phyloP scores from a whole-genome alignment of 2,888 invertebrate species.

The Oscheius sp. region DNA sequence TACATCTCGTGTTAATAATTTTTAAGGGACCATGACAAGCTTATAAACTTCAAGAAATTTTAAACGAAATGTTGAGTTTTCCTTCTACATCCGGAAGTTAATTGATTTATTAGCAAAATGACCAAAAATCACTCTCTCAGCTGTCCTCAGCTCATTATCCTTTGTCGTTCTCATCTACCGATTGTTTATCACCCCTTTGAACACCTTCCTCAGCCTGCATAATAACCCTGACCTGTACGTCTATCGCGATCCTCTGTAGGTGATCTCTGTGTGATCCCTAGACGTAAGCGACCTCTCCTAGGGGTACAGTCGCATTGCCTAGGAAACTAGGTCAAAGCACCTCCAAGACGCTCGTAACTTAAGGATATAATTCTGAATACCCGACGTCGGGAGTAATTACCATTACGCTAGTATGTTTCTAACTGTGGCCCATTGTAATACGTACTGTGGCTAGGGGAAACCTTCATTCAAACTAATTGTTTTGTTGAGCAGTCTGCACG shows the following conservation, averaged over 20 bases:
- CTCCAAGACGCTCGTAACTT: no score
- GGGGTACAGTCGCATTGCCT: neutral
- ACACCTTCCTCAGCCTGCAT: neutral
- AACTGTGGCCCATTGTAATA: neutral
- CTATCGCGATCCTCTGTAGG: neutral
- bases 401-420: neutral
- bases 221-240: constrained; percentile 13
- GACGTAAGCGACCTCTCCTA: neutral
- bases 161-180: neutral
- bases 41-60: no score
- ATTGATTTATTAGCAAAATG: no score
- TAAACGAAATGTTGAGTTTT: no score
- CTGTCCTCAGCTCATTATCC: no score
- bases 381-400: no score
- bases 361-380: no score
- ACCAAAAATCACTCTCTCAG: no score
- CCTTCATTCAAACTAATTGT: neutral
- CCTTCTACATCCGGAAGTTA: no score
- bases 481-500: constrained; percentile 1
- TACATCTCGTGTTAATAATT: no score
- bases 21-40: no score
- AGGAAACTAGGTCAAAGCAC: no score
- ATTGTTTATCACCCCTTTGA: neutral
- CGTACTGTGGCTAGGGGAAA: neutral
- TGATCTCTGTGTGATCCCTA: neutral